Percentiles rank a stretch among this genome's conserved stretches.
Conservation (phyloP, 2,797 vertebrate species). For the Synaphobranchus kaupii region DNA sequence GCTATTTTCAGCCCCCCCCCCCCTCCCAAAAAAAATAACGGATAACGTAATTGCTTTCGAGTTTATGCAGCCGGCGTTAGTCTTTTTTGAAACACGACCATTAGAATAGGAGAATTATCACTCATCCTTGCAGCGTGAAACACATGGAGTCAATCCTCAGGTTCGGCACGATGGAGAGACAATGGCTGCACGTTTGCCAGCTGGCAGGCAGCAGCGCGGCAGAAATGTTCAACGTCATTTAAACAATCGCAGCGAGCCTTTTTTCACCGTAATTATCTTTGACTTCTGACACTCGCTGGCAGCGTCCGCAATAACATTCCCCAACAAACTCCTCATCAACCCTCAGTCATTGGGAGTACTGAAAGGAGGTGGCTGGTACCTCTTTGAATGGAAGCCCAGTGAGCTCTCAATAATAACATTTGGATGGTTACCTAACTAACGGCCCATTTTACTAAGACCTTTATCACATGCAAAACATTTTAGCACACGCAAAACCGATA, state of each 20-base stretch:
- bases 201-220: neutral
- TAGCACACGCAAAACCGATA: too few species aligned
- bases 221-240: neutral
- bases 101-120: neutral
- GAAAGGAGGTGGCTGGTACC: neutral
- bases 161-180: neutral
- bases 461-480: too few species aligned
- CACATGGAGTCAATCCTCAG: neutral
- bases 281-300: constrained; percentile 21
- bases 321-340: constrained; percentile 23
- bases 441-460: too few species aligned
- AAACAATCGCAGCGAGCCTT: constrained; percentile 5
- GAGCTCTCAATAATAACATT: neutral
- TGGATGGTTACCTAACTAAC: neutral
- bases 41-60: neutral
- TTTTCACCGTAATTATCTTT: neutral
- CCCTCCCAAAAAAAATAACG: too few species aligned
- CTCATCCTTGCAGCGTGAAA: neutral
- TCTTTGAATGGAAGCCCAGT: neutral
- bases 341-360: neutral
- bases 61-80: neutral
- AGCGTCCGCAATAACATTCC: constrained; percentile 3
- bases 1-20: neutral
- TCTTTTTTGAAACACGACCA: neutral
- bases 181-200: neutral